Percentiles rank a stretch among this genome's conserved stretches.
phyloP scores from a whole-genome alignment of 2,888 invertebrate genomes.

The Clistopyga incitator region DNA sequence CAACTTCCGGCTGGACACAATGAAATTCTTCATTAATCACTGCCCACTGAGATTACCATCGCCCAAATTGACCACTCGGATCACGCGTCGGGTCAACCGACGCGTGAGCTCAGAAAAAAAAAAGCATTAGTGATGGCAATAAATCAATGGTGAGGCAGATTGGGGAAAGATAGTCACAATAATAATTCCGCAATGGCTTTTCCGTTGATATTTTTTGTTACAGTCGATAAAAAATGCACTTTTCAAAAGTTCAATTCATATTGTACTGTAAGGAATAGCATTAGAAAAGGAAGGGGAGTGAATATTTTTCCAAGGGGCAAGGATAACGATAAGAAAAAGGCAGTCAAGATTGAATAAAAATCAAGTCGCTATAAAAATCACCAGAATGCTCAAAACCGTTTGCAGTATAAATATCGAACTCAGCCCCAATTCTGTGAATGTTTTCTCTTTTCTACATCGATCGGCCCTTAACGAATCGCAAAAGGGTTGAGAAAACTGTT shows the following conservation, averaged over 20 bases:
- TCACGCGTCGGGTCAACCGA: conserved; percentile 34
- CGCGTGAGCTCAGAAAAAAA: conserved; percentile 17
- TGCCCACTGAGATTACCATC: conserved; percentile 54
- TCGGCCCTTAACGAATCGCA: conserved; percentile 52
- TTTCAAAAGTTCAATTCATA: no score
- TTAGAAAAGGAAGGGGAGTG: no score
- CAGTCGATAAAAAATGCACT: no score
- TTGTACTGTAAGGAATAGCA: no score
- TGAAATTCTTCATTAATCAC: conserved; percentile 52
- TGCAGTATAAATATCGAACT: not conserved
- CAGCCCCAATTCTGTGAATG: conserved; percentile 4
- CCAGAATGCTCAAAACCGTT: not conserved
- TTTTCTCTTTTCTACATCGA: conserved; percentile 16
- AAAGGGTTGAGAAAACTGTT: conserved; percentile 60
- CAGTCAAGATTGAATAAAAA: not conserved
- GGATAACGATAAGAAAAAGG: not conserved
- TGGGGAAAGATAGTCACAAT: not conserved
- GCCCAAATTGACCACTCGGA: conserved; percentile 52
- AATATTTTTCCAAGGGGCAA: no score
- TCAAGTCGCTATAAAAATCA: not conserved
- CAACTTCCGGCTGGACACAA: conserved; percentile 57
- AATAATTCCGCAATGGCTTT: no score
- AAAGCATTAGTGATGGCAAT: not conserved
- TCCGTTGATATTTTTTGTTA: no score
- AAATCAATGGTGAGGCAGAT: not conserved